These are phyloP conservation scores for Agrypnus murinus DNA, from an alignment of 2,888 invertebrate species.

Conservation along the genomic window DNA sequence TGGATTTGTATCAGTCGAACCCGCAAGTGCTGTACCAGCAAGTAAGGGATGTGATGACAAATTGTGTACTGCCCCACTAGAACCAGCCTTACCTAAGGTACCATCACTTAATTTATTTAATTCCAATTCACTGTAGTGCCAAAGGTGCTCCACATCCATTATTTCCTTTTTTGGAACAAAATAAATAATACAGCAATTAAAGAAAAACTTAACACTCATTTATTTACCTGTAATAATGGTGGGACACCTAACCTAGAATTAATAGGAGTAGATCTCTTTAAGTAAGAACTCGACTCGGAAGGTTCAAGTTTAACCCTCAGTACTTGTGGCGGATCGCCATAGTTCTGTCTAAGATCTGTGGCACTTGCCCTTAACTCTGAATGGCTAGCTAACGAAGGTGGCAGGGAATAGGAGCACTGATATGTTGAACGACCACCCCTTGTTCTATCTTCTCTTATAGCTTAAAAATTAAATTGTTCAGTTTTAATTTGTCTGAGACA, in stretches of 20 bases:
- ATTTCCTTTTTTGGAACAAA: constrained; percentile 82
- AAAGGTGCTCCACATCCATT: constrained; percentile 96
- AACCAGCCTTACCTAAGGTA: constrained; percentile 67
- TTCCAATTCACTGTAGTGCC: constrained; percentile 94
- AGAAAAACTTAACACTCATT: no score
- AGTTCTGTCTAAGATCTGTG: constrained; percentile 69
- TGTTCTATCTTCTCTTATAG: constrained; percentile 95
- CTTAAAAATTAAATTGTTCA: no score
- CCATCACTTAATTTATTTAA: constrained; percentile 77
- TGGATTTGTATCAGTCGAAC: constrained; percentile 79
- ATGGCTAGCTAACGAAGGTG: constrained; percentile 76
- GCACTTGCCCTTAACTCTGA: constrained; percentile 70
- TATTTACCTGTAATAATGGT: constrained; percentile 79
- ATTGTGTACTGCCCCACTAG: constrained; percentile 68
- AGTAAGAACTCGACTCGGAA: constrained; percentile 67
- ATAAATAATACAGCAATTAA: constrained; percentile 46
- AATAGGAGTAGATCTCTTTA: constrained; percentile 53
- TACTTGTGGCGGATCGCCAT: constrained; percentile 58
- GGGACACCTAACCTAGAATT: constrained; percentile 72
- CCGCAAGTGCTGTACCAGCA: constrained; percentile 73
- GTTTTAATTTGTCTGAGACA: no score
- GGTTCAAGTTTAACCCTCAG: constrained; percentile 74
- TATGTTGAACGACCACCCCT: constrained; percentile 97
- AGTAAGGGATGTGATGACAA: constrained; percentile 74
- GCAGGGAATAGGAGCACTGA: constrained; percentile 93